These are phyloP conservation scores for Lacerta agilis DNA, from an alignment of 2,797 vertebrate genomes.

Conservation along the genomic window DNA sequence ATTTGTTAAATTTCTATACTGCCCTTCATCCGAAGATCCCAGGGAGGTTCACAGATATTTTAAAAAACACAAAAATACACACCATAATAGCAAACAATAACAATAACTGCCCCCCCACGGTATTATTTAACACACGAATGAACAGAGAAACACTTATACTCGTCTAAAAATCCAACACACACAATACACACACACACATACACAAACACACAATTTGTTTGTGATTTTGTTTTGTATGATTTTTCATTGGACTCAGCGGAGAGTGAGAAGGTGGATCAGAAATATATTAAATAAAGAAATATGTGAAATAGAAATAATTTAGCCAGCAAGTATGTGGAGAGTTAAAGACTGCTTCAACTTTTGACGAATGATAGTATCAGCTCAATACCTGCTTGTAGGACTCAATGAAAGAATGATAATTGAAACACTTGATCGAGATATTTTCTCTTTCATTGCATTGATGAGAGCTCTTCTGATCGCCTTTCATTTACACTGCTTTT, in stretches of 20 bases:
- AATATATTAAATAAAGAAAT: not conserved
- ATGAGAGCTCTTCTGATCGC: slow-evolving; percentile 46
- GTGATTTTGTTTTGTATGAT: not conserved
- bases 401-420: slow-evolving; percentile 61
- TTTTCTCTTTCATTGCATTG: slow-evolving; percentile 55
- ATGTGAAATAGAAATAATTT: slow-evolving; percentile 1
- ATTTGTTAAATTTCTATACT: no score
- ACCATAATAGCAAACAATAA: no score
- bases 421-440: slow-evolving; percentile 40
- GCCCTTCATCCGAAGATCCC: no score
- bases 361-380: slow-evolving; percentile 56
- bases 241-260: not conserved
- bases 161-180: no score
- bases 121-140: no score
- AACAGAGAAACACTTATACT: no score
- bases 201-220: no score
- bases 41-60: no score
- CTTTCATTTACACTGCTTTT: slow-evolving; percentile 61
- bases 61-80: no score
- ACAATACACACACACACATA: no score
- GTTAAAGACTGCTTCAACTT: slow-evolving; percentile 41
- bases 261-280: not conserved
- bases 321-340: not conserved
- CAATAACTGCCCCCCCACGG: no score
- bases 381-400: slow-evolving; percentile 52